Percentiles rank a stretch among this genome's conserved stretches.
These are phyloP conservation scores for Mobula birostris DNA, from an alignment of 2,113 vertebrate genomes.

Conservation along the genomic window DNA sequence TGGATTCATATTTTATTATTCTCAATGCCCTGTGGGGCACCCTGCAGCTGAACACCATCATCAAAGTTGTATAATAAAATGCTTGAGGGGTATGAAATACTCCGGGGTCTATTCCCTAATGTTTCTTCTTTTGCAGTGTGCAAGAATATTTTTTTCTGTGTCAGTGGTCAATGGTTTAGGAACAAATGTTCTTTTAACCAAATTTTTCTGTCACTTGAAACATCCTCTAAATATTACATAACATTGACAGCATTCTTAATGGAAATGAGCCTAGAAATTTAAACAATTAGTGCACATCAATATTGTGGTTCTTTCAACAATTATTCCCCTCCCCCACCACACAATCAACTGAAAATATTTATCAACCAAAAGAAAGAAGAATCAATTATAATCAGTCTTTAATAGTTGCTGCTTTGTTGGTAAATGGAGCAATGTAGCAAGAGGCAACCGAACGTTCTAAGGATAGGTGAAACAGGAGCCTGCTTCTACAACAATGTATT, in stretches of 20 bases:
- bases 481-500: not conserved
- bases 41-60: not conserved
- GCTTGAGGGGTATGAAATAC: not conserved
- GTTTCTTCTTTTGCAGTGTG: not conserved
- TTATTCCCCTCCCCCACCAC: not conserved
- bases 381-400: not conserved
- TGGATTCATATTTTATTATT: constrained; percentile 34
- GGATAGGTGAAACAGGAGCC: not conserved
- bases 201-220: not conserved
- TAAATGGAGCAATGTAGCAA: not conserved
- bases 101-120: not conserved
- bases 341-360: not conserved
- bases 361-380: not conserved
- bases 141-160: not conserved
- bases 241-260: not conserved
- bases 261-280: not conserved
- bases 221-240: not conserved
- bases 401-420: not conserved
- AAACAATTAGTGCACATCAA: not conserved
- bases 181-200: not conserved
- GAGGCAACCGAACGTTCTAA: not conserved
- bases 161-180: not conserved
- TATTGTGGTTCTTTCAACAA: not conserved
- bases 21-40: constrained; percentile 4
- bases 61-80: constrained; percentile 21